Percentiles rank a stretch among this genome's conserved stretches.
Conservation (phyloP, 2,113 vertebrate species). For the Pelusios castaneus region DNA sequence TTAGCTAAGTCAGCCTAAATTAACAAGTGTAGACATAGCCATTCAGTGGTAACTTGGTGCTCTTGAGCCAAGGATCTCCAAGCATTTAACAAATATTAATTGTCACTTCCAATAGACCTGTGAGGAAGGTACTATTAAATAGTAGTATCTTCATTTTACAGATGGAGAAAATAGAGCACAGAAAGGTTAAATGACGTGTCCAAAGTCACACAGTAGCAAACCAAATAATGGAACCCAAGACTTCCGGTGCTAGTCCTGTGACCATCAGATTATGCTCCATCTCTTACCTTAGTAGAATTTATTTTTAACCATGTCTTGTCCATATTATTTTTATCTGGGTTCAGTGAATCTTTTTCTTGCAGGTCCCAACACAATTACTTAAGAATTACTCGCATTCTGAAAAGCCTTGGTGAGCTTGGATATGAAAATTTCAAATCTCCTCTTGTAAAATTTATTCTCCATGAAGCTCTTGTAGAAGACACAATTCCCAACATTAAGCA, state of each 20-base stretch:
- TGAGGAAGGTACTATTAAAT: not conserved
- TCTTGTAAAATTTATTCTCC: conserved; percentile 91
- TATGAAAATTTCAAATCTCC: conserved; percentile 95
- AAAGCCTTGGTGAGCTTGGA: conserved; percentile 96
- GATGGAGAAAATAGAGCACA: not conserved
- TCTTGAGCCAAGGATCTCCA: not conserved
- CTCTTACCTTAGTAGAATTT: not conserved
- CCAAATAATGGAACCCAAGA: not conserved
- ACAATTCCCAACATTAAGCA: conserved; percentile 95
- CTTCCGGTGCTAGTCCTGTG: not conserved
- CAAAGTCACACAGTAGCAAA: not conserved
- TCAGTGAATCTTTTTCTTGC: conserved; percentile 36
- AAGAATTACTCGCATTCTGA: conserved; percentile 96
- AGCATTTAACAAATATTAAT: conserved; percentile 7
- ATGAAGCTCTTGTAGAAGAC: conserved; percentile 89
- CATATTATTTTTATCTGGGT: not conserved
- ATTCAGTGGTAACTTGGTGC: not conserved
- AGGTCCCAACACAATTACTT: conserved; percentile 99
- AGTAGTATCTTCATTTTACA: conserved; percentile 1
- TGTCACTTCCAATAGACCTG: conserved; percentile 14
- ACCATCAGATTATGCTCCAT: not conserved
- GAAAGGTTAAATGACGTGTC: not conserved
- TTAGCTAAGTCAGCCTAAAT: too few relatives aligned
- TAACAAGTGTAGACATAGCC: too few relatives aligned
- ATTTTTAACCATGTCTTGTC: conserved; percentile 3